Conservation (phyloP, 2,797 vertebrate genomes). For the Steatocranus sp. region DNA sequence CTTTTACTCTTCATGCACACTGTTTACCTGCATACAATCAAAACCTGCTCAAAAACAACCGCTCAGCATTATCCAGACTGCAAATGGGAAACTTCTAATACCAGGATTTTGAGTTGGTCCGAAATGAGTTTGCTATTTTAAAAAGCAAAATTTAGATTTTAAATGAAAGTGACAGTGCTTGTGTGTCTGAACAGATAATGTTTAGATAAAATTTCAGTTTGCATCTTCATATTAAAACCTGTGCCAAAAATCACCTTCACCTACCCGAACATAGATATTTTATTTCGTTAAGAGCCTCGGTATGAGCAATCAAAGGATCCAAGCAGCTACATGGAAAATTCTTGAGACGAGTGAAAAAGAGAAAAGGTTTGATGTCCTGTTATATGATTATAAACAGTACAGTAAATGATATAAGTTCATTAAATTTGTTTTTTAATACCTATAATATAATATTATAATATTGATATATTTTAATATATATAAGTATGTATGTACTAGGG, state of each 20-base stretch:
- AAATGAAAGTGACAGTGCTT: background rate
- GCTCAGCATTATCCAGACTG: background rate
- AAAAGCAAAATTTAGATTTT: background rate
- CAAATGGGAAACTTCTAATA: background rate
- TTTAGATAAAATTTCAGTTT: background rate
- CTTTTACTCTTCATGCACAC: background rate
- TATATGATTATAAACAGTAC: background rate
- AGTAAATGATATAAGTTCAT: background rate
- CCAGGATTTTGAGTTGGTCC: background rate
- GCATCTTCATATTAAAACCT: background rate
- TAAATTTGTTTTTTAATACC: background rate
- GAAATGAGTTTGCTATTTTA: background rate
- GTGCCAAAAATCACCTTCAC: background rate
- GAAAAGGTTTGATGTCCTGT: background rate
- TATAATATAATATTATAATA: background rate
- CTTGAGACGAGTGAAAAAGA: background rate
- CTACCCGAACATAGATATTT: background rate
- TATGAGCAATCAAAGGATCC: background rate
- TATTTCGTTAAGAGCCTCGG: background rate
- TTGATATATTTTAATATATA: background rate
- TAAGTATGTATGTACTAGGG: no score
- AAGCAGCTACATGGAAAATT: background rate
- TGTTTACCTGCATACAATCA: background rate
- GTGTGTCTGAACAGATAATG: background rate
- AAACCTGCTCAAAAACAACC: background rate